phyloP scores from a whole-genome alignment of 1,140 invertebrate species.

The Drosophila kikkawai region DNA sequence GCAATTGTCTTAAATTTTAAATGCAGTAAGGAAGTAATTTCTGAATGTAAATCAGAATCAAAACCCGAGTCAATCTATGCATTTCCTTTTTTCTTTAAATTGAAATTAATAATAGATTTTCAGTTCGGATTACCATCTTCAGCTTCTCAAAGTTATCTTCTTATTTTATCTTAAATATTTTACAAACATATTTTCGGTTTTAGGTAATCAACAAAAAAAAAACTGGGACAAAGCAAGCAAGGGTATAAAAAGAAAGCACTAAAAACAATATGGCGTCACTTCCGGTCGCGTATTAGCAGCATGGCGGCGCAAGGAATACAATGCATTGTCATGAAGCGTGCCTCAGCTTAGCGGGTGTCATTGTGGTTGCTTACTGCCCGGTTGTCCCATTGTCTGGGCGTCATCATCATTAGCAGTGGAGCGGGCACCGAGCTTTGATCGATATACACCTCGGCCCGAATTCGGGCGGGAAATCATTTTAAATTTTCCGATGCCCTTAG shows the following conservation, averaged over 20 bases:
- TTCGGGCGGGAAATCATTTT: slow-evolving; percentile 51
- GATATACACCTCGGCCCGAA: slow-evolving; percentile 63
- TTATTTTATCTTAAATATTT: too few relatives aligned
- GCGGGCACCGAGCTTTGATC: slow-evolving; percentile 59
- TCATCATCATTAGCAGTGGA: slow-evolving; percentile 74
- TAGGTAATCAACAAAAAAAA: background rate
- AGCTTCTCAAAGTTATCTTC: too few relatives aligned
- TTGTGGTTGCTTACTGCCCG: slow-evolving; percentile 40
- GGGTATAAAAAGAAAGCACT: slow-evolving; percentile 14
- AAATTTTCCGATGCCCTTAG: slow-evolving; percentile 33
- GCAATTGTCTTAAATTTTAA: too few relatives aligned
- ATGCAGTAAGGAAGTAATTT: too few relatives aligned
- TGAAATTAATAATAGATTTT: too few relatives aligned
- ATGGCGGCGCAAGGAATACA: slow-evolving; percentile 11
- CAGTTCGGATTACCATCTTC: too few relatives aligned
- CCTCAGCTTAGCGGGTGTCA: slow-evolving; percentile 69
- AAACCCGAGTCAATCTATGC: too few relatives aligned
- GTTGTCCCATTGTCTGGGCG: slow-evolving; percentile 44
- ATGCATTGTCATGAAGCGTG: slow-evolving; percentile 64
- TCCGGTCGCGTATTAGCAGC: slow-evolving; percentile 69
- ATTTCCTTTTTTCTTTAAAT: too few relatives aligned
- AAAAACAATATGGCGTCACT: slow-evolving; percentile 81
- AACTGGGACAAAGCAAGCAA: background rate
- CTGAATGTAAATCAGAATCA: too few relatives aligned
- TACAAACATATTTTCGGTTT: background rate